Conservation (phyloP, 2,888 invertebrate genomes). For the Strigamia crassipes region DNA sequence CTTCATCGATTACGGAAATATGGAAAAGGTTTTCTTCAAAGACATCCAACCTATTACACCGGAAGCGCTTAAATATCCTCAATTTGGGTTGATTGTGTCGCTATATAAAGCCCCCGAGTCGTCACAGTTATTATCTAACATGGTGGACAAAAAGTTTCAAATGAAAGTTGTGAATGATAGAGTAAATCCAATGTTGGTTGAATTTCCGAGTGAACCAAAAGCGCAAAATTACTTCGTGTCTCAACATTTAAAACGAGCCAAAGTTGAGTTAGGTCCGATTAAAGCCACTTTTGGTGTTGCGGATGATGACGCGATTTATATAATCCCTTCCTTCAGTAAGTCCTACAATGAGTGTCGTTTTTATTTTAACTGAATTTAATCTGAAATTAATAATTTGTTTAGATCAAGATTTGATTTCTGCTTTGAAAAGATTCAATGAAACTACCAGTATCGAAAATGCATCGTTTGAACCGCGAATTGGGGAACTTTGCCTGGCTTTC, state of each 20-base stretch:
- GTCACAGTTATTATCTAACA: not conserved
- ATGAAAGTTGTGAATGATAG: not conserved
- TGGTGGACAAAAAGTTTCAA: not conserved
- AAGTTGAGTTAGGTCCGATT: not conserved
- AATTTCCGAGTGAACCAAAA: not conserved
- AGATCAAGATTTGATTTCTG: not conserved
- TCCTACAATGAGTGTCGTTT: not conserved
- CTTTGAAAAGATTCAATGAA: not conserved
- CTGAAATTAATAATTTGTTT: not conserved
- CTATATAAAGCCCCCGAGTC: not conserved
- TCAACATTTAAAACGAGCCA: not conserved
- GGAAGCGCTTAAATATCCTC: not conserved
- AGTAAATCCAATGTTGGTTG: not conserved
- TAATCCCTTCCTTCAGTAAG: not conserved
- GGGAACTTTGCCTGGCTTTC: not conserved
- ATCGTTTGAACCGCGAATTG: not conserved
- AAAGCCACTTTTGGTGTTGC: not conserved
- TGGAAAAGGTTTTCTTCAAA: not conserved
- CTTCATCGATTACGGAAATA: slow-evolving; percentile 1
- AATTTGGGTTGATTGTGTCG: not conserved
- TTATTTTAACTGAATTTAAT: not conserved
- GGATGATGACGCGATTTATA: not conserved
- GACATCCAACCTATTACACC: not conserved
- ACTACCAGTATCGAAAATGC: not conserved
- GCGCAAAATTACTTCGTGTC: too few relatives aligned